A percentile compares a stretch with the other conserved stretches of the same genome.
phyloP scores from a whole-genome alignment of 2,797 vertebrate genomes.

The Amblyopsis hoosieri region DNA sequence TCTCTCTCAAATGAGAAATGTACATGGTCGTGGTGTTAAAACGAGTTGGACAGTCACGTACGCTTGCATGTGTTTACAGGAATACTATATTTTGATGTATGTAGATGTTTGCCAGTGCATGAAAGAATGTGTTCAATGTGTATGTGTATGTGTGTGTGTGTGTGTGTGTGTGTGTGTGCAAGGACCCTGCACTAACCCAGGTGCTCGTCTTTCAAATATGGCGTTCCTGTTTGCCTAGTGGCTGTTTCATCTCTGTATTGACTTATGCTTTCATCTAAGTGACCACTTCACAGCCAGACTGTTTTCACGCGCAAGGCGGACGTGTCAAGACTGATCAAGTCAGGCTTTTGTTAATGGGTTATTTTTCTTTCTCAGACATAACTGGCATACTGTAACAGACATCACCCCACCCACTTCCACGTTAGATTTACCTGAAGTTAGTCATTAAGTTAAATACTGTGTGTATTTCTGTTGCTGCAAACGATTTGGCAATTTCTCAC shows the following conservation, averaged over 20 bases:
- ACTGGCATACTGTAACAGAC: conserved; percentile 20
- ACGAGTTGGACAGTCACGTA: not conserved
- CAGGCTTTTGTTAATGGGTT: conserved; percentile 55
- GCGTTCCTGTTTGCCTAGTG: conserved; percentile 64
- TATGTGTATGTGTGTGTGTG: conserved; percentile 22
- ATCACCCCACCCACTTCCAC: conserved; percentile 41
- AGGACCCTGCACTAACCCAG: conserved; percentile 48
- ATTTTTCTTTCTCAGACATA: conserved; percentile 56
- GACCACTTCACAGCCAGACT: conserved; percentile 66
- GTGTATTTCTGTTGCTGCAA: conserved; percentile 54
- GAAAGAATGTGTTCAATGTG: conserved; percentile 45
- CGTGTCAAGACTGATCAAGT: conserved; percentile 62
- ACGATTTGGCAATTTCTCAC: conserved; percentile 22
- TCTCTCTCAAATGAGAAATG: conserved; percentile 19
- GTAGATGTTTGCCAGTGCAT: conserved; percentile 30
- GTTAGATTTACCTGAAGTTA: conserved; percentile 52
- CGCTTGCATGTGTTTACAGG: conserved; percentile 18
- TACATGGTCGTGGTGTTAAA: not conserved
- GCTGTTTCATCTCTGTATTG: conserved; percentile 54
- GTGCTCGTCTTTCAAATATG: conserved; percentile 63
- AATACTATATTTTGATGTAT: conserved; percentile 24
- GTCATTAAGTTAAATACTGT: conserved; percentile 50
- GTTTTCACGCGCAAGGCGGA: conserved; percentile 71
- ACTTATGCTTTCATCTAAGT: conserved; percentile 4
- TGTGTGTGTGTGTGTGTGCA: conserved; percentile 13